Percentiles rank a stretch among this genome's conserved stretches.
phyloP scores from a whole-genome alignment of 2,113 vertebrate genomes.

The Prionailurus bengalensis region DNA sequence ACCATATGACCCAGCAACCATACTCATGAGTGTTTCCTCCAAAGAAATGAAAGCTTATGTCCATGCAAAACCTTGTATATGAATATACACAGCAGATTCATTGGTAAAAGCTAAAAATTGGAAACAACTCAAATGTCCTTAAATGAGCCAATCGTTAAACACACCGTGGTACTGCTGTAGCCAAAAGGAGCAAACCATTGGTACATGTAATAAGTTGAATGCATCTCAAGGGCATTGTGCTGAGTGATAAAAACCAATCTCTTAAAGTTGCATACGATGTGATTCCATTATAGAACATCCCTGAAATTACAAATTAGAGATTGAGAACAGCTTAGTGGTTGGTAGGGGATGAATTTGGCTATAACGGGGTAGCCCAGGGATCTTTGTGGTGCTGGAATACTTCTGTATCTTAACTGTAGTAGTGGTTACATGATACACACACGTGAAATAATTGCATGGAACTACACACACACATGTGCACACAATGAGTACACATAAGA shows the following conservation, averaged over 20 bases:
- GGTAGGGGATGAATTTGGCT: neutral
- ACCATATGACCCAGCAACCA: neutral
- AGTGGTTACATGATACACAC: neutral
- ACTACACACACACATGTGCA: neutral
- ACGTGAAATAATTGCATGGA: neutral
- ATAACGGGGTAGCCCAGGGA: neutral
- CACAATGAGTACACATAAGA: neutral
- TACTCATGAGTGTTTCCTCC: neutral
- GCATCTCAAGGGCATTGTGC: neutral
- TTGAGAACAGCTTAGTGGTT: neutral
- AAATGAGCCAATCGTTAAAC: neutral
- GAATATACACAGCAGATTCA: neutral
- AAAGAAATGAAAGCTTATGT: neutral
- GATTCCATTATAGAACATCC: neutral
- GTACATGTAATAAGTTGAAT: neutral
- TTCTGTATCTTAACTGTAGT: neutral
- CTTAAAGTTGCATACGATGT: neutral
- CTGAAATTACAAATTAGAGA: neutral
- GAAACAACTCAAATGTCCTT: neutral
- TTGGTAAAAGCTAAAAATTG: neutral
- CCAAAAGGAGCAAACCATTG: neutral
- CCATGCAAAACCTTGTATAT: neutral
- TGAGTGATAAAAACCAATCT: neutral
- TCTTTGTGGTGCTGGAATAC: neutral
- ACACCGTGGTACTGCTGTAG: neutral